Evolutionary conservation across 2,797 vertebrate species (phyloP).

Genomic region (Lithobates pipiens): DNA sequence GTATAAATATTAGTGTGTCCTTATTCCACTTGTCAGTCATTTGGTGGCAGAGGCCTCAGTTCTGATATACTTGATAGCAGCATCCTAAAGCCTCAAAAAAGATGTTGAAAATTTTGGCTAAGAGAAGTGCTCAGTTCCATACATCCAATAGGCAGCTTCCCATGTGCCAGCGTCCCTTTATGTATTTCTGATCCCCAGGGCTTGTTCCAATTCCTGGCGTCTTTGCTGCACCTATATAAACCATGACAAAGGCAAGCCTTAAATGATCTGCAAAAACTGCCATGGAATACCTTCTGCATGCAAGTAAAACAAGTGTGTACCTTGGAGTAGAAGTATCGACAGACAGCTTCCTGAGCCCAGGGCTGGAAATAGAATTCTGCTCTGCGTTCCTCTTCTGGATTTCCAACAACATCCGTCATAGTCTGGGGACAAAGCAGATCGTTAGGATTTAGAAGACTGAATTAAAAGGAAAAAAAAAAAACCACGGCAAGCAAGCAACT

Average conservation of each 20-base stretch:
- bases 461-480: no score
- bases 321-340: conserved; percentile 99
- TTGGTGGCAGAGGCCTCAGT: conserved; percentile 35
- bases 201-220: conserved; percentile 96
- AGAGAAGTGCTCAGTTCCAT: conserved; percentile 44
- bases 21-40: conserved; percentile 47
- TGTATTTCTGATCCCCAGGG: conserved; percentile 97
- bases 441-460: background rate
- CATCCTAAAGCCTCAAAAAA: conserved; percentile 59
- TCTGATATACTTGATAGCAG: conserved; percentile 29
- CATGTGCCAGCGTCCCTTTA: conserved; percentile 69
- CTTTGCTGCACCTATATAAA: conserved; percentile 91
- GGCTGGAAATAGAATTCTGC: conserved; percentile 99
- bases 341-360: conserved; percentile 98
- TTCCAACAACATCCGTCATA: conserved; percentile 97
- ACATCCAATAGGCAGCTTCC: conserved; percentile 3
- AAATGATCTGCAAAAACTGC: background rate
- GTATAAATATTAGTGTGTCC: conserved; percentile 39
- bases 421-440: conserved; percentile 76
- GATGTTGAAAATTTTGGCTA: conserved; percentile 56
- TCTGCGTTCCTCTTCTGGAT: conserved; percentile 95
- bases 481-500: no score
- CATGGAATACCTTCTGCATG: background rate
- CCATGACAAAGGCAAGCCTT: background rate
- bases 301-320: conserved; percentile 69